Conservation (phyloP, 1,140 invertebrate species). For the Drosophila asahinai region DNA sequence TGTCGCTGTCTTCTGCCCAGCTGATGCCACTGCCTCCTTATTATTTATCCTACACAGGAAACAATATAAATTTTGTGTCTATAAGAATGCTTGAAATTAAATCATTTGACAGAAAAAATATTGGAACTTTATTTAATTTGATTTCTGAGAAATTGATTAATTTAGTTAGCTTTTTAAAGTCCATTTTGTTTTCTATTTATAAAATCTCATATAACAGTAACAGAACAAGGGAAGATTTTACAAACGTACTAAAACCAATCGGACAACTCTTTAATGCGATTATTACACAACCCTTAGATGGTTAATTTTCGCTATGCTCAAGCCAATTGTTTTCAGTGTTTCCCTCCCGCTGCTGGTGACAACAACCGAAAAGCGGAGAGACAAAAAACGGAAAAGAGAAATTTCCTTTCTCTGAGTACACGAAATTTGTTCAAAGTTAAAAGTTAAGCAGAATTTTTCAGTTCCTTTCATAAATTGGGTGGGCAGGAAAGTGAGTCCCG, state of each 20-base stretch:
- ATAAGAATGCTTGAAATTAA: too few relatives aligned
- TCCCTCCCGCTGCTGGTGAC: constrained; percentile 38
- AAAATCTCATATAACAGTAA: too few relatives aligned
- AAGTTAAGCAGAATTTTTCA: constrained; percentile 54
- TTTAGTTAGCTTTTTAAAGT: too few relatives aligned
- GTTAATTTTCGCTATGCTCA: not conserved
- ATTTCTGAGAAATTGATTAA: too few relatives aligned
- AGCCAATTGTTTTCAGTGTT: constrained; percentile 4
- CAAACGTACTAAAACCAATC: not conserved
- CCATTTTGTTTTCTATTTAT: too few relatives aligned
- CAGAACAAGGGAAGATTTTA: too few relatives aligned
- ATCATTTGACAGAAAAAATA: too few relatives aligned
- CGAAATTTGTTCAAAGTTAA: constrained; percentile 60
- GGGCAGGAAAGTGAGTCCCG: constrained; percentile 13
- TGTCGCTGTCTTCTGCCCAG: constrained; percentile 37
- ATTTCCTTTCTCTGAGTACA: constrained; percentile 46
- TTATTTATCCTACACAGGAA: constrained; percentile 14
- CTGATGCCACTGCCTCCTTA: constrained; percentile 9
- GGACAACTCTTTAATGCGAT: too few relatives aligned
- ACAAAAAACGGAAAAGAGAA: constrained; percentile 37
- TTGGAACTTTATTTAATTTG: too few relatives aligned
- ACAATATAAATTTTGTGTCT: not conserved
- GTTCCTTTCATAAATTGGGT: constrained; percentile 53
- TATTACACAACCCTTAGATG: too few relatives aligned
- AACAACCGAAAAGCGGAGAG: constrained; percentile 31